Percentiles rank a stretch among this genome's conserved stretches.
Evolutionary conservation across 2,113 vertebrate species (phyloP).

Genomic region (Cochlearius cochlearius): DNA sequence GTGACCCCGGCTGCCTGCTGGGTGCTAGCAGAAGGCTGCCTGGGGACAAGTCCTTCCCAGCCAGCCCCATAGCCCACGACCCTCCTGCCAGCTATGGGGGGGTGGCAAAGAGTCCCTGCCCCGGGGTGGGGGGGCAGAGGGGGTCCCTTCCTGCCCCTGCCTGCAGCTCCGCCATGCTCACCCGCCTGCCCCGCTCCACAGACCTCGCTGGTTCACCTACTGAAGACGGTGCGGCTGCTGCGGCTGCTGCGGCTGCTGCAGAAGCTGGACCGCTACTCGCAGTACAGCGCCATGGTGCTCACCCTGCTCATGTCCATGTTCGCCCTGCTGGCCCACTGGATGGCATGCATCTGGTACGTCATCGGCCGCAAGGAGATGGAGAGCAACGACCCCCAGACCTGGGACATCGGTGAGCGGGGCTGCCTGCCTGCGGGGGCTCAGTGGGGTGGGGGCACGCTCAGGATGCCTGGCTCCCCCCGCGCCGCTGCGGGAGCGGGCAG

Average conservation of each 20-base stretch:
- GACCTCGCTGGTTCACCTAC: constrained; percentile 82
- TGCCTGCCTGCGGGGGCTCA: neutral
- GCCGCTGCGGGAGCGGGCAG: neutral
- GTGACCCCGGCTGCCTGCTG: neutral
- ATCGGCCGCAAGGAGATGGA: constrained; percentile 87
- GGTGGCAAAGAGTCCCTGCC: neutral
- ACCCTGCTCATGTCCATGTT: constrained; percentile 91
- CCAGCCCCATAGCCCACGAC: fast-evolving
- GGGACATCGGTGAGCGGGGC: constrained; percentile 90
- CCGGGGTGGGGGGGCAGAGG: fast-evolving
- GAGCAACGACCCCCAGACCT: constrained; percentile 86
- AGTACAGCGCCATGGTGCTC: constrained; percentile 92
- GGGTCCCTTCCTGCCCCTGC: neutral
- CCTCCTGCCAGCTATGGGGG: neutral
- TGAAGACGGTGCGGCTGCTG: constrained; percentile 87
- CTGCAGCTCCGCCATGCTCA: neutral
- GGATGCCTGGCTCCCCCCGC: fast-evolving
- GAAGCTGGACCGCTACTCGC: constrained; percentile 90
- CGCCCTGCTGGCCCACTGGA: constrained; percentile 89
- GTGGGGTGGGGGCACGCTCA: fast-evolving
- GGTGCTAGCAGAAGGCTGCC: neutral
- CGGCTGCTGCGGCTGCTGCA: constrained; percentile 87
- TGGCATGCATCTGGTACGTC: constrained; percentile 91
- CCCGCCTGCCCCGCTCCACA: neutral
- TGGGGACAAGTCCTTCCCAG: neutral